Conservation (phyloP, 1,140 invertebrate genomes). For the Vollenhovia emeryi region DNA sequence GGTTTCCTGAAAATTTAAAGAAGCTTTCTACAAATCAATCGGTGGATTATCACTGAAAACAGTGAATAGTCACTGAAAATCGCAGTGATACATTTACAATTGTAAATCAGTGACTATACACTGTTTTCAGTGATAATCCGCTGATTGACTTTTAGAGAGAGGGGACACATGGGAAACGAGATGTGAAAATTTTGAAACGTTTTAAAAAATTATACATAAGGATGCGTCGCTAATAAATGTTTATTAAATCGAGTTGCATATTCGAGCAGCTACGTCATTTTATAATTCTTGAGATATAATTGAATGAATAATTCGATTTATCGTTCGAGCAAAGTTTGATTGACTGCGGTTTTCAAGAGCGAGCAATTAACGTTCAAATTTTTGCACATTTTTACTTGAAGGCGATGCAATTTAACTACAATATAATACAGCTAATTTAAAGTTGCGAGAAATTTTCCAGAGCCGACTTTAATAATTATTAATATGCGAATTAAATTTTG, state of each 20-base stretch:
- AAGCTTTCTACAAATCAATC: too few species aligned
- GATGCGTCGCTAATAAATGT: not conserved
- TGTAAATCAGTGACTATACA: too few species aligned
- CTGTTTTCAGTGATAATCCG: too few species aligned
- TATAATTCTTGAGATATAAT: not conserved
- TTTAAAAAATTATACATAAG: not conserved
- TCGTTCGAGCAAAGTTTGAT: constrained; percentile 8
- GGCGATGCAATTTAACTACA: not conserved
- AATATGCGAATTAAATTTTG: not conserved
- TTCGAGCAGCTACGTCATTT: not conserved
- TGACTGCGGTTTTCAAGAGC: not conserved
- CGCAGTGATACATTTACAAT: too few species aligned
- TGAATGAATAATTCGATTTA: too few species aligned
- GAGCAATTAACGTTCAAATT: constrained; percentile 24
- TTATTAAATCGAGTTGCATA: not conserved
- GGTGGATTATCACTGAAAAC: too few species aligned
- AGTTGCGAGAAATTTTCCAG: constrained; percentile 16
- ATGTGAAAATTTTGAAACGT: not conserved
- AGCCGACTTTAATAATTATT: not conserved
- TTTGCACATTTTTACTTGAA: not conserved
- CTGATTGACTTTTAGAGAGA: too few species aligned
- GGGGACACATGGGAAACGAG: not conserved
- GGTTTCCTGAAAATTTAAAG: not conserved
- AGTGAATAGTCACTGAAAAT: too few species aligned
- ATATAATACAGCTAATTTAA: constrained; percentile 27